These are phyloP conservation scores for Yasuhikotakia modesta DNA, from an alignment of 2,797 vertebrate species.

Conservation along the genomic window DNA sequence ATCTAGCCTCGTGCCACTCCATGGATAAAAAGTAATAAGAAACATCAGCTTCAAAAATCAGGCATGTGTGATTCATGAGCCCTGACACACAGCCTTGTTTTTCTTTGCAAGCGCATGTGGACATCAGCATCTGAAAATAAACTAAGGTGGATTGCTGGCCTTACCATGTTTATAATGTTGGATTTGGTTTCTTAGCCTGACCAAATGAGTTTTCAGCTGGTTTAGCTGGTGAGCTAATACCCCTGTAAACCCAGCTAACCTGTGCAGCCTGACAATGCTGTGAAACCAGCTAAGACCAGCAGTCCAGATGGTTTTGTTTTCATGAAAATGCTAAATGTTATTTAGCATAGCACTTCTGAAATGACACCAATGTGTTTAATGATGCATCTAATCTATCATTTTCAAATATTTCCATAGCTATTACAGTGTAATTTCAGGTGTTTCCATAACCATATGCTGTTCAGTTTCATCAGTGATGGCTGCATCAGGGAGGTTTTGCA, in stretches of 20 bases:
- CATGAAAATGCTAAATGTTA: neutral
- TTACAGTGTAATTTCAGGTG: neutral
- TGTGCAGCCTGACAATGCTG: neutral
- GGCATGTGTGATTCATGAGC: neutral
- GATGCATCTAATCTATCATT: constrained; percentile 10
- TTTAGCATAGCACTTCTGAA: neutral
- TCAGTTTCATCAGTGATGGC: neutral
- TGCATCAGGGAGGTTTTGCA: neutral
- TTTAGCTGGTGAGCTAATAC: too few species aligned
- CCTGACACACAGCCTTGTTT: neutral
- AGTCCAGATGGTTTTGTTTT: too few species aligned
- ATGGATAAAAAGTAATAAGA: neutral
- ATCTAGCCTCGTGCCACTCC: neutral
- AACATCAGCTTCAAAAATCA: neutral
- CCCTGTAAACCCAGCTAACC: too few species aligned
- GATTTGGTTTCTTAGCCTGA: too few species aligned
- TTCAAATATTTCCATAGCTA: constrained; percentile 6
- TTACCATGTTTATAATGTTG: too few species aligned
- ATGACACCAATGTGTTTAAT: neutral
- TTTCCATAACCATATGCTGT: neutral
- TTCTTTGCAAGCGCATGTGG: neutral
- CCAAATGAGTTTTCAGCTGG: too few species aligned
- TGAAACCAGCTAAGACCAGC: neutral
- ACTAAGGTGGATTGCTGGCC: too few species aligned
- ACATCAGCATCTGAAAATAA: neutral